Base-by-base conservation (phyloP, 2,888 invertebrate genomes). In the Drosophila demipolita region DNA sequence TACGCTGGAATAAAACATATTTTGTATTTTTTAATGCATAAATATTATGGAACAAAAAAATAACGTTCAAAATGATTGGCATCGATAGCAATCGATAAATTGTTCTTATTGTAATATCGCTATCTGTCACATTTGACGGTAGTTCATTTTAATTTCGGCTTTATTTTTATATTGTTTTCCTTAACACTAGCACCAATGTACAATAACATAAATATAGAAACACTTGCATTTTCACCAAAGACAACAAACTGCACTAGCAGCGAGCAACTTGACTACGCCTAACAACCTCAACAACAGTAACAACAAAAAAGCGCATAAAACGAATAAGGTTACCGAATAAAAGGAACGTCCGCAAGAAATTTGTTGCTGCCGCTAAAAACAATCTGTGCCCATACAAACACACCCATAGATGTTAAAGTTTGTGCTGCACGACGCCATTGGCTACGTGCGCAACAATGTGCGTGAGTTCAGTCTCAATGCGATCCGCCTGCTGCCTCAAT, bases 391-490 rank as follows among this genome's bases (percentile, higher is more conserved):
- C 6, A 42, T 12, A 23, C 54, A 54, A 9, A 62, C 17, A 61
- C 20, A 58, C 52, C 58, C 23, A 67, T 83, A 84, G 75, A 85
- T 85, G 85, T 87, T 86, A 33, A 89, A 74, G 72, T 84, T 85
- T 70, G 62, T 77, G 58, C 23, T 85, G 60, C 70, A 75, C 72
- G 82, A 87, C 68, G 85, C 85, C 73, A 60, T 82, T 75, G 73
- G 66, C 80, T 85, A 65, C 66, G 77, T 92, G 74, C 92, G 92
- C 71, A 82, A 78, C 53, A 79, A 85, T 77, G 79, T 83, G 73
- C 78, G 82, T 65, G 83, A 91, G 11, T 77, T 89, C 36, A 83
- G 91, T 36, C 79, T 85, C 42, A 83, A 81, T 62, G 85, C 91
- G 23, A 55, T 86, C 40, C 85, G 83, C 11, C 84, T 90, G 40